Percentiles rank a stretch among this genome's conserved stretches.
These are phyloP conservation scores for Porphyrio hochstetteri DNA, from an alignment of 2,113 vertebrate genomes.

Conservation along the genomic window DNA sequence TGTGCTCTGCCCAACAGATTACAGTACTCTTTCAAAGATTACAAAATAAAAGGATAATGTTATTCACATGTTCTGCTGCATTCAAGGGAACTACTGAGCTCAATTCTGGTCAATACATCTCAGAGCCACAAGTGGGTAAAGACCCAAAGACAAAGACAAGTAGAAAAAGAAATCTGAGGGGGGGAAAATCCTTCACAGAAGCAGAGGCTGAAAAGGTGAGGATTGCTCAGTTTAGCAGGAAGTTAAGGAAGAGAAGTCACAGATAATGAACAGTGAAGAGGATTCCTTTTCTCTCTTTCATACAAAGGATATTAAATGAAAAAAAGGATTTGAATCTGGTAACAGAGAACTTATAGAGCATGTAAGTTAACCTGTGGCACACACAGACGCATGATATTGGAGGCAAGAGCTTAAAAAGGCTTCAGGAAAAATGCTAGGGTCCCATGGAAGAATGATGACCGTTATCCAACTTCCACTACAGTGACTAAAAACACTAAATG, in stretches of 20 bases:
- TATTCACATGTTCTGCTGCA: constrained; percentile 42
- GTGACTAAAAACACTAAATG: constrained; percentile 8
- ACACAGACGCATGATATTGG: not conserved
- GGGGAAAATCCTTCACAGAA: not conserved
- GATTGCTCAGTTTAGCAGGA: not conserved
- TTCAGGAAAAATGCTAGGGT: not conserved
- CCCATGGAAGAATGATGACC: not conserved
- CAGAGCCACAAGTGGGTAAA: not conserved
- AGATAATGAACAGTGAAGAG: not conserved
- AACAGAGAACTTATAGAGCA: not conserved
- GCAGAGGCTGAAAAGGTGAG: constrained; percentile 1
- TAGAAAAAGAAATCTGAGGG: constrained; percentile 4
- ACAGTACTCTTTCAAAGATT: constrained; percentile 28
- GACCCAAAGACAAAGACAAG: constrained; percentile 8
- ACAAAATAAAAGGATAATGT: constrained; percentile 57
- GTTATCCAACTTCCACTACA: not conserved
- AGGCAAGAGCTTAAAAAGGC: not conserved
- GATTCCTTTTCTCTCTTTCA: not conserved
- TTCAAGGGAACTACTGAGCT: constrained; percentile 5
- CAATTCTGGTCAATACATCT: constrained; percentile 36
- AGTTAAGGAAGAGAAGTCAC: not conserved
- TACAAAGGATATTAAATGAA: not conserved
- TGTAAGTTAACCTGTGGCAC: not conserved
- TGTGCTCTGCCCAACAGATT: constrained; percentile 48
- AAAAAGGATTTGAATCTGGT: not conserved